Percentiles rank a stretch among this genome's conserved stretches.
Conservation (phyloP, 2,888 invertebrate genomes). For the Pollenia griseotomentosa region DNA sequence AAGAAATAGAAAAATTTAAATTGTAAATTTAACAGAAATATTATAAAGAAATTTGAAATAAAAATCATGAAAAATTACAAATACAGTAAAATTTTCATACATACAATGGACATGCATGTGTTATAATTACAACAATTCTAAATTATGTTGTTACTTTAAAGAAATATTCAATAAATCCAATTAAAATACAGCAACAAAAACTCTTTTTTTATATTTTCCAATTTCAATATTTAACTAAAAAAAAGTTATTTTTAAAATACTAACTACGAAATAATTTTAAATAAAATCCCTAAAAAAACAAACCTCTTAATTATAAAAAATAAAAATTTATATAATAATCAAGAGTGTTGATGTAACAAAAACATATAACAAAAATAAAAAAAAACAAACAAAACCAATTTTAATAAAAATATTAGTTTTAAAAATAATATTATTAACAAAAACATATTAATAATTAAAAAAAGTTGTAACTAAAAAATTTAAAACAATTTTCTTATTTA, state of each 20-base stretch:
- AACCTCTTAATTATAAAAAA: slow-evolving; percentile 2
- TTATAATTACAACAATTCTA: slow-evolving; percentile 47
- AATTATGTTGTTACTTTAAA: slow-evolving; percentile 25
- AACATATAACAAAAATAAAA: slow-evolving; percentile 28
- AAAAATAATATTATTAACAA: slow-evolving; percentile 34
- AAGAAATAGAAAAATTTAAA: neutral
- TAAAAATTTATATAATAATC: slow-evolving; percentile 28
- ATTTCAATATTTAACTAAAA: slow-evolving; percentile 37
- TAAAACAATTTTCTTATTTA: slow-evolving; percentile 64
- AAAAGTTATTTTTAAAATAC: neutral
- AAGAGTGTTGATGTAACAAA: slow-evolving; percentile 44
- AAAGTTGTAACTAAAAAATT: slow-evolving; percentile 64
- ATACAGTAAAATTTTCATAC: slow-evolving; percentile 20
- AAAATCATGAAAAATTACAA: slow-evolving; percentile 32
- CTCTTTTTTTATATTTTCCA: slow-evolving; percentile 54
- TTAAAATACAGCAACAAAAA: neutral
- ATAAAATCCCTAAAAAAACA: slow-evolving; percentile 17
- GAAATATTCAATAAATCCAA: neutral
- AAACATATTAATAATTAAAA: slow-evolving; percentile 48
- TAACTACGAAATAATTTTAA: slow-evolving; percentile 32
- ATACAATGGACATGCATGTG: slow-evolving; percentile 36
- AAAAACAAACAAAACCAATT: slow-evolving; percentile 5
- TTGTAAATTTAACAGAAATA: neutral
- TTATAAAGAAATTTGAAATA: slow-evolving; percentile 10
- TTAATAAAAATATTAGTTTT: slow-evolving; percentile 52